Base-by-base conservation (phyloP, 2,113 vertebrate genomes). In the Paratilapia polleni region DNA sequence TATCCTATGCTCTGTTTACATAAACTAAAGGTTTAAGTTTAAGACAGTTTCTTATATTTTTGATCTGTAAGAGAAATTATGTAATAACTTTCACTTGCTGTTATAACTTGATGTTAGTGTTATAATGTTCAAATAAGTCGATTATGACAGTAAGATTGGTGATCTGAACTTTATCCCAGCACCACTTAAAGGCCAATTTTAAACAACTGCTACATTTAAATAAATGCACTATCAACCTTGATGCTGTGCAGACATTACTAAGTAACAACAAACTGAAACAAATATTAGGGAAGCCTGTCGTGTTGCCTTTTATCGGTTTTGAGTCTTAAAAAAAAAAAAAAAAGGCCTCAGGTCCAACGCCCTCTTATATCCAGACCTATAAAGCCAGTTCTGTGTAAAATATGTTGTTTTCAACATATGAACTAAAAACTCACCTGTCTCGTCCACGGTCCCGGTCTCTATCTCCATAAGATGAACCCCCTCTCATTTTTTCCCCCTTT, bases 391-490 rank as follows among this genome's bases (percentile, higher is more conserved):
- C 8, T 10, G 26, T 57, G 15, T 17, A 0, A 5, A 8, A 17
- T 41, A 5, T 47, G 15, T 47, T n/a, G 24, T 60, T 60, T 19
- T 6, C 4, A 31, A 22, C 24, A 8, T 17, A 8, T 8, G 1
- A 36, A 63, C 3, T 6, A 20, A n/a, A 24, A 38, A 75, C 95
- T 93, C 94, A 98, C 98, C 97, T 96, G 88, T 98, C 98, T 70
- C 98, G 96, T 87, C 97, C 97, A 82, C 97, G 96, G 92, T 97
- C 97, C 87, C 97, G 81, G 85, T 94, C 94, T 74, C 95, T 82
- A 84, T 95, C 95, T 26, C 94, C 95, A 41, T 95, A 96, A 1
- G 94, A 95, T 3, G 95, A 94, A 13, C 93, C 90, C 81, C 97
- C 97, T 91, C 98, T 97, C 98, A 98, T 98, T 61, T 92, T 96